Base-by-base conservation (phyloP, 2,888 invertebrate genomes). In the Willowsia nigromaculata region DNA sequence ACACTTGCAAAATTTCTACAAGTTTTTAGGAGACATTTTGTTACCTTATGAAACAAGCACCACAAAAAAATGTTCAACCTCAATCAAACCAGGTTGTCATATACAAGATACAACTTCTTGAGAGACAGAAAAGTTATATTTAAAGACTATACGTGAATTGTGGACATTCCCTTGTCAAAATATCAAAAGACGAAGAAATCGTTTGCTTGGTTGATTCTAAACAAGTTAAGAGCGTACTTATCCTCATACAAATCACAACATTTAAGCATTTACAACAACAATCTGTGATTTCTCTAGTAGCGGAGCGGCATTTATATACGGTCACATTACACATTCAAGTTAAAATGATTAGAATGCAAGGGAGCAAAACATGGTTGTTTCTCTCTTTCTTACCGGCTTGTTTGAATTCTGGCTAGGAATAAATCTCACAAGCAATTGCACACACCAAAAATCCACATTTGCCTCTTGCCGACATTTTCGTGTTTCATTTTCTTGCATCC, bases 351-450 rank as follows among this genome's bases (percentile, higher is more conserved):
- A 65, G 65, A 65, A 65, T 65, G 65, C 65, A 65, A 27, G 18
- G 33, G n/a, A 65, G 65, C 65, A 33, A 30, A 9, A n/a, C 30
- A 13, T 65, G 30, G 5, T 65, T 33, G 15, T 13, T 15, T 65
- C 18, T 33, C 30, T 11, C 18, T 65, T 9, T 65, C 2, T 33
- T 25, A 3, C 59, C 22, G 33, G 30, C 11, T 65, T 56, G 18
- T 22, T 56, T 22, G 15, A 13, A 65, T 65, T 53, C 15, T n/a
- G 30, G 15, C 9, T 33, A 4, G n/a, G 78, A 78, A 43, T 78
- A 78, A 78, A 50, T 78, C 78, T 78, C 43, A 78, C 78, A 53
- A 78, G 78, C 53, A 53, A 78, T 78, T 78, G 78, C 78, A 43
- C 65, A 65, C 30, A 33, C 30, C 15, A 33, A 27, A 27, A 33